Percentiles rank a stretch among this genome's conserved stretches.
These are phyloP conservation scores for Linurgus olivaceus DNA, from an alignment of 2,797 vertebrate species.

Conservation along the genomic window DNA sequence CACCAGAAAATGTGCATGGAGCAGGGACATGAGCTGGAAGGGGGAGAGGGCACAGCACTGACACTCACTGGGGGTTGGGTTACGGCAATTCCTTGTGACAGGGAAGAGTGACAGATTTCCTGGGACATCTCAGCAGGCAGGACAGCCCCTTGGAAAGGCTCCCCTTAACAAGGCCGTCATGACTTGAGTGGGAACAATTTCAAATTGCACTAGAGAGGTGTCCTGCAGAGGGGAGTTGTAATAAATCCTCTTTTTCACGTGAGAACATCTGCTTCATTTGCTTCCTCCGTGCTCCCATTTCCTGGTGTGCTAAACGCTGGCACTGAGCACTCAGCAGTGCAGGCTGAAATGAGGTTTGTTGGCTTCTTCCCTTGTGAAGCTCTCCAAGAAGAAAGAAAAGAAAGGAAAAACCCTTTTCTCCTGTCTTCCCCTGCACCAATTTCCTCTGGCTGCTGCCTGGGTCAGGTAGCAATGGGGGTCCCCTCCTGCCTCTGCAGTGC, in stretches of 20 bases:
- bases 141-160: constrained; percentile 27
- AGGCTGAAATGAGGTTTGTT: constrained; percentile 53
- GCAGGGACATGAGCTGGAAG: background rate
- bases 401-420: background rate
- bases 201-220: constrained; percentile 23
- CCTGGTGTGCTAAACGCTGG: constrained; percentile 45
- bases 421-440: background rate
- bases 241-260: background rate
- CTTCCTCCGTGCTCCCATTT: constrained; percentile 14
- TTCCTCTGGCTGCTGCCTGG: background rate
- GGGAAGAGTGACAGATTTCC: background rate
- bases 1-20: background rate
- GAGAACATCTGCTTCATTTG: constrained; percentile 65
- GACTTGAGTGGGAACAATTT: background rate
- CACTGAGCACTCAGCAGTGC: constrained; percentile 34
- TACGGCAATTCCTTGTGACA: background rate
- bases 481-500: background rate
- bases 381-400: background rate
- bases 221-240: constrained; percentile 8
- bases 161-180: constrained; percentile 8
- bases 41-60: background rate
- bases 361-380: constrained; percentile 9
- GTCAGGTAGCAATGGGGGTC: background rate
- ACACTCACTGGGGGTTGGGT: background rate
- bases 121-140: constrained; percentile 7